Evolutionary conservation across 2,888 invertebrate genomes (phyloP), one percentile per base, ranked within the genome.

Genomic region (Matsumyia berberina): DNA sequence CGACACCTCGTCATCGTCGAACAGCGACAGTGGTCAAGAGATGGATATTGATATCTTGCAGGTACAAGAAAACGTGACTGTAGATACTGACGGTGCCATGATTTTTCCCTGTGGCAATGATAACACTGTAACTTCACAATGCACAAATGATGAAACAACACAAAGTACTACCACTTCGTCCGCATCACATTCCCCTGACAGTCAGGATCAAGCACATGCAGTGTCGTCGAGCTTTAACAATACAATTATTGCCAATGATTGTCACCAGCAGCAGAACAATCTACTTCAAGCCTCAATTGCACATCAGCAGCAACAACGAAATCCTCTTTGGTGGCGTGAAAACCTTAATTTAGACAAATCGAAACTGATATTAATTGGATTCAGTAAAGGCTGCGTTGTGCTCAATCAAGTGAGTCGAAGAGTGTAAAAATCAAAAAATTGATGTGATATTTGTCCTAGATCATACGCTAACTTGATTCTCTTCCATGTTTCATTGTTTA

Each of bases 311-410:
- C 88, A 87, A 76, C 86, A 88, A 86, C 67, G 88, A 12, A 92
- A 93, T 87, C 92, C 92, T 0, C 90, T 94, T 12, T 94, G 94
- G 94, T 94, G 95, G 94, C 92, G 93, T 0, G 93, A 94, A 57
- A 91, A 92, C 74, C 90, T 94, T 15, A 92, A 93, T 35, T 90
- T 95, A 88, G 94, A 94, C 88, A 93, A 93, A 89, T 92, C 93
- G 4, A 92, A 93, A 85, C 92, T 96, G 79, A 93, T 93, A 53
- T 90, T 97, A 86, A 93, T 97, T 79, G 98, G 96, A 1, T 98
- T 98, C 92, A 97, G 97, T 92, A 98, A 98, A 93, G 98, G 98
- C 77, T 97, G 97, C 92, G 96, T 97, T 77, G 97, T 97, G 80
- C 94, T 98, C 88, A 98, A 98, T 93, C 97, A 92, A 92, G 92